Evolutionary conservation across 2,113 vertebrate species (phyloP).

Genomic region (Alouatta palliata): DNA sequence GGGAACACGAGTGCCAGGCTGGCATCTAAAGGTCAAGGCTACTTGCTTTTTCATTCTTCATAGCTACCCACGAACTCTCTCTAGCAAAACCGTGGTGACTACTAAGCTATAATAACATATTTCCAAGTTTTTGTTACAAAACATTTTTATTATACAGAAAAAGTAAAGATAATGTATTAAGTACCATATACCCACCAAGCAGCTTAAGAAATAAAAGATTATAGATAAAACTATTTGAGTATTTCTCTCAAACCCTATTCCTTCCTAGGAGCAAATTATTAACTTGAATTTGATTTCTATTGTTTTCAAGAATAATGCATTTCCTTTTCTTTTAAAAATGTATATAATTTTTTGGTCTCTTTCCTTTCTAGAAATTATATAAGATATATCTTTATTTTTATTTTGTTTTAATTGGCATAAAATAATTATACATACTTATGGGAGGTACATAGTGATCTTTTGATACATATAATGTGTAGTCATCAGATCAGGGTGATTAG

Average conservation of each 20-base stretch:
- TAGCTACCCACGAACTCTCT: background rate
- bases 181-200: background rate
- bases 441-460: too few relatives aligned
- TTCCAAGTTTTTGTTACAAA: background rate
- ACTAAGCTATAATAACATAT: background rate
- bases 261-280: background rate
- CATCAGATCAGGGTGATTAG: background rate
- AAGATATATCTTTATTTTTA: background rate
- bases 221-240: background rate
- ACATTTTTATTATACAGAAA: background rate
- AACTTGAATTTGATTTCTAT: background rate
- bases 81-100: background rate
- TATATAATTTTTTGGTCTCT: background rate
- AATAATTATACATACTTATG: background rate
- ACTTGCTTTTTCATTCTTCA: background rate
- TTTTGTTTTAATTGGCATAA: background rate
- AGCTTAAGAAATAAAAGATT: constrained; percentile 29
- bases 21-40: background rate
- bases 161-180: background rate
- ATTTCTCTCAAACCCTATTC: background rate
- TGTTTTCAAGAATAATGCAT: background rate
- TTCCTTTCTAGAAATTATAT: background rate
- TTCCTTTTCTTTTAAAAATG: background rate
- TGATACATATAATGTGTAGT: background rate
- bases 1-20: background rate